Base-by-base conservation (phyloP, 1,140 invertebrate genomes). In the Magallana angulata region DNA sequence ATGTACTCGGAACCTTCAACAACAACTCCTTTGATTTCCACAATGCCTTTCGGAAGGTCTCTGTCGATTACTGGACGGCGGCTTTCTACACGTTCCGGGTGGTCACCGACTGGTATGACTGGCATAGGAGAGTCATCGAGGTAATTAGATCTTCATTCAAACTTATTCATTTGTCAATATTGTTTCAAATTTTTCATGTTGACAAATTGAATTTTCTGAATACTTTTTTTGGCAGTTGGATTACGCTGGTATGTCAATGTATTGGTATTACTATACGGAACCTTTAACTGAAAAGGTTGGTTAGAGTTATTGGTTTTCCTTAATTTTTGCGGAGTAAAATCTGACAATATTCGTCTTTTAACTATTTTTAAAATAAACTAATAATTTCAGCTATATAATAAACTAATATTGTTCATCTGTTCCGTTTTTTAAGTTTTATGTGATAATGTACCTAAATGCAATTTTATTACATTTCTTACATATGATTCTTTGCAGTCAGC, bases 191-290 rank as follows among this genome's bases (percentile, higher is more conserved):
- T 36, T 80, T 11, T 36, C 5, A 80, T 3, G 8, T n/a, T 24
- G 3, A 16, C 14, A 14, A 64, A 64, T 24, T 48, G 36, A 48
- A 4, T 2, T 48, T 48, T 48, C 5, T 48, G 36, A 24, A 24
- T 48, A 48, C 36, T 48, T 48, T 48, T 36, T 85, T 57, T 90
- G 92, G 18, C 90, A 95, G 94, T 91, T 95, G 57, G 92, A 91
- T 82, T 96, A 96, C 9, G 92, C 95, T 14, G 96, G 96, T 12
- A 94, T 96, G 62, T 96, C 95, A 16, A 92, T 96, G 81, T 95
- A 96, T 89, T 93, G 93, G 85, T 95, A 91, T 59, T 96, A 96
- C 90, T 96, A 96, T 89, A 95, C 95, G 80, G 91, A 86, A 60
- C 59, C 62, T n/a, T 84, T 57, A 48, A 59, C 58, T 16, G 82